Evolutionary conservation across 2,888 invertebrate genomes (phyloP), one percentile per base, ranked within the genome.

Genomic region (Ophion costatus): DNA sequence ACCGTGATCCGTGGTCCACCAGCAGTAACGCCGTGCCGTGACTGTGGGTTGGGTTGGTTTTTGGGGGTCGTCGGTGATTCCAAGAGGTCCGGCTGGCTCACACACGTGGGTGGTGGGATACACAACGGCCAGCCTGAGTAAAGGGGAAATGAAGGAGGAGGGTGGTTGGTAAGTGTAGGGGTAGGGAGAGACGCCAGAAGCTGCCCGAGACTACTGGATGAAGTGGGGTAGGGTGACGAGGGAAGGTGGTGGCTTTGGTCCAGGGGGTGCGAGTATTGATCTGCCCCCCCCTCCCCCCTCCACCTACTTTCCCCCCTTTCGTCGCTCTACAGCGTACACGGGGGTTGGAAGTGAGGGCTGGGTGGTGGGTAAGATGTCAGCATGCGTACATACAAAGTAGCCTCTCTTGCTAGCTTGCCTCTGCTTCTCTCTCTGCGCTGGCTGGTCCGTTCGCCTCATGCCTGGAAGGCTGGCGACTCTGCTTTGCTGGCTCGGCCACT

Each of bases 311-410:
- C 33, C 66, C 63, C 83, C 85, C 84, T 76, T 79, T 73, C 80
- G 61, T 77, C 82, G 74, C 74, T 79, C 78, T 71, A 29, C 83
- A 79, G 88, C 89, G 88, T 89, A 89, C 87, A 88, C 88, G 88
- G 87, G 85, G 86, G 88, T 85, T 80, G 89, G 89, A 88, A 88
- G 90, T 90, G 91, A 89, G 89, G 89, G 88, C 89, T 87, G 86
- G 85, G 89, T 91, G 92, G 90, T 90, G 92, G 92, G 91, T 93
- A 93, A 93, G 93, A 93, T 93, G 92, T 92, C 92, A 91, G 93
- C 92, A 90, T 93, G 93, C 92, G 93, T 93, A 93, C 93, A 93
- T 93, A 93, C 93, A 93, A 93, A 93, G 93, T 93, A 93, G 93
- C 92, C 92, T 89, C 88, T 82, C 83, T 79, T 73, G 83, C 83